Percentiles rank a stretch among this genome's conserved stretches.
phyloP scores from a whole-genome alignment of 1,140 invertebrate genomes.

The Dolichoris vasculosae region DNA sequence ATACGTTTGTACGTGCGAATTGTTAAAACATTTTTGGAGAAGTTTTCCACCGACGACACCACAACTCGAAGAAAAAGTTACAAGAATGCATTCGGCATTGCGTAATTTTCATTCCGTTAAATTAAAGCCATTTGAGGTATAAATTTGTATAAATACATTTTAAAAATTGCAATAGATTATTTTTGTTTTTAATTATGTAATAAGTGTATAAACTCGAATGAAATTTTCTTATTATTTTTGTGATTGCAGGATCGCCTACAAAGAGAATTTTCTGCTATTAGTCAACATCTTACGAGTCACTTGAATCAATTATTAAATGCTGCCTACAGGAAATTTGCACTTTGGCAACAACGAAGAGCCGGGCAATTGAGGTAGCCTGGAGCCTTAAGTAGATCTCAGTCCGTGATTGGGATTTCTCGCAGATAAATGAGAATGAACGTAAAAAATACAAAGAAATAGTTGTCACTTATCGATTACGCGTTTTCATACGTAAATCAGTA shows the following conservation, averaged over 20 bases:
- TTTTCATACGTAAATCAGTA: neutral
- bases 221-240: neutral
- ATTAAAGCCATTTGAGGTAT: conserved; percentile 88
- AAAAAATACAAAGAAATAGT: conserved; percentile 5
- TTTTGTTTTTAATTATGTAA: no score
- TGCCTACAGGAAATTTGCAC: conserved; percentile 87
- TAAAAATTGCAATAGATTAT: neutral
- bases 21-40: conserved; percentile 94
- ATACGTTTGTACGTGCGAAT: conserved; percentile 89
- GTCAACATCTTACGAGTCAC: conserved; percentile 88
- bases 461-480: conserved; percentile 16
- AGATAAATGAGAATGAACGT: conserved; percentile 64
- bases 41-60: conserved; percentile 92
- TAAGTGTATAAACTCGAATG: neutral
- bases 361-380: conserved; percentile 80
- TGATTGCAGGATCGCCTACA: conserved; percentile 82
- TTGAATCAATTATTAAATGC: conserved; percentile 88
- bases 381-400: conserved; percentile 44
- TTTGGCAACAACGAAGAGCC: conserved; percentile 88
- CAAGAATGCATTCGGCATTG: conserved; percentile 90
- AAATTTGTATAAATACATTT: conserved; percentile 9
- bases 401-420: conserved; percentile 52
- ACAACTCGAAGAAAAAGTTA: conserved; percentile 85
- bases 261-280: conserved; percentile 84
- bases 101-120: conserved; percentile 91